Percentiles rank a stretch among this genome's conserved stretches.
Conservation (phyloP, 2,888 invertebrate species). For the Drosophila multiciliata region DNA sequence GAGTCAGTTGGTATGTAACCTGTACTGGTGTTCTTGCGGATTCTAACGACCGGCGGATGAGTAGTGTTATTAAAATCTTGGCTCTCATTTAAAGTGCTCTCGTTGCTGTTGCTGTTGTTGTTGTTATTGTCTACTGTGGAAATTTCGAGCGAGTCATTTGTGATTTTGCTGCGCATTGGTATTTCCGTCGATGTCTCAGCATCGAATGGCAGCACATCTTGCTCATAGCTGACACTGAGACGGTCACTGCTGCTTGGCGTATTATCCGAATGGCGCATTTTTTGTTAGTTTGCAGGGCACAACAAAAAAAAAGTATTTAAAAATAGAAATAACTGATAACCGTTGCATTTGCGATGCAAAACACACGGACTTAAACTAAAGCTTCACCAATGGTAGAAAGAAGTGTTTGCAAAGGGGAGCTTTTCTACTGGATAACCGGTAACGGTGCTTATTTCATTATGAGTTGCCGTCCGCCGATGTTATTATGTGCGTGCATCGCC, state of each 20-base stretch:
- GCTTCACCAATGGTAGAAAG: not conserved
- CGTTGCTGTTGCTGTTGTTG: not conserved
- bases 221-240: slow-evolving; percentile 46
- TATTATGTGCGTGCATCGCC: slow-evolving; percentile 24
- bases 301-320: not conserved
- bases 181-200: not conserved
- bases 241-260: slow-evolving; percentile 16
- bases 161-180: not conserved
- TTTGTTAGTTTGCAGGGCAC: not conserved
- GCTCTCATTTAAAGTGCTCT: slow-evolving; percentile 16
- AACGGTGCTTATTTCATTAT: slow-evolving; percentile 34
- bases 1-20: slow-evolving; percentile 21
- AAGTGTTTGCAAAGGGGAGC: slow-evolving; percentile 5
- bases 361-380: slow-evolving; percentile 19
- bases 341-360: slow-evolving; percentile 19
- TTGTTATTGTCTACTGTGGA: slow-evolving; percentile 11
- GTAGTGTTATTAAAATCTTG: slow-evolving; percentile 20
- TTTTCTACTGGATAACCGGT: slow-evolving; percentile 20
- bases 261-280: slow-evolving; percentile 30
- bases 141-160: slow-evolving; percentile 1
- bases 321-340: not conserved
- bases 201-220: slow-evolving; percentile 32
- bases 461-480: slow-evolving; percentile 7
- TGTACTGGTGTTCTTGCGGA: slow-evolving; percentile 34
- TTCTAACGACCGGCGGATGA: slow-evolving; percentile 40